phyloP scores from a whole-genome alignment of 2,888 invertebrate species.

The Scaptomyza reducta region DNA sequence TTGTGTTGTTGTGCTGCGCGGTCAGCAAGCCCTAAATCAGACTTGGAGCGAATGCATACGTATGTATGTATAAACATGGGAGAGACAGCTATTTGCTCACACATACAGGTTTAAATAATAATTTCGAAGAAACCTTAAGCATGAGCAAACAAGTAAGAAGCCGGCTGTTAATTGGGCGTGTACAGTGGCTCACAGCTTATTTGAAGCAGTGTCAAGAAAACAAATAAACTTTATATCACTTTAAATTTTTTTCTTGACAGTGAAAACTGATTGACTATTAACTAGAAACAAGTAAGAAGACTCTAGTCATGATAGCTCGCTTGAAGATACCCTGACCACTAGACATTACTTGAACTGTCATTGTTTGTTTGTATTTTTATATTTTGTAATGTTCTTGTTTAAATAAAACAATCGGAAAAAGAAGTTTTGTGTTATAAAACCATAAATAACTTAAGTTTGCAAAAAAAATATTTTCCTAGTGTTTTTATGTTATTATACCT shows the following conservation, averaged over 20 bases:
- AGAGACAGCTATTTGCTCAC: conserved; percentile 24
- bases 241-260: too few species aligned
- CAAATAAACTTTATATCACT: too few species aligned
- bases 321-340: background rate
- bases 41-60: conserved; percentile 52
- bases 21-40: conserved; percentile 54
- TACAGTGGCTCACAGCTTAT: conserved; percentile 1
- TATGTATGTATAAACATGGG: conserved; percentile 16
- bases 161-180: conserved; percentile 69
- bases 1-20: conserved; percentile 15
- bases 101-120: conserved; percentile 1
- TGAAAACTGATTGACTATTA: too few species aligned
- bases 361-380: too few species aligned
- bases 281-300: conserved; percentile 23
- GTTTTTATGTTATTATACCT: conserved; percentile 1
- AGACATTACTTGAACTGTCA: background rate
- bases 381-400: too few species aligned
- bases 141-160: conserved; percentile 56
- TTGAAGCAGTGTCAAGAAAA: too few species aligned
- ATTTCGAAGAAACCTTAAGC: conserved; percentile 40
- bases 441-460: conserved; percentile 1
- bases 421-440: too few species aligned
- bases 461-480: conserved; percentile 29
- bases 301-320: background rate
- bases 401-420: too few species aligned